These are phyloP conservation scores for Drosophila pullipes DNA, from an alignment of 2,888 invertebrate species.

Conservation along the genomic window DNA sequence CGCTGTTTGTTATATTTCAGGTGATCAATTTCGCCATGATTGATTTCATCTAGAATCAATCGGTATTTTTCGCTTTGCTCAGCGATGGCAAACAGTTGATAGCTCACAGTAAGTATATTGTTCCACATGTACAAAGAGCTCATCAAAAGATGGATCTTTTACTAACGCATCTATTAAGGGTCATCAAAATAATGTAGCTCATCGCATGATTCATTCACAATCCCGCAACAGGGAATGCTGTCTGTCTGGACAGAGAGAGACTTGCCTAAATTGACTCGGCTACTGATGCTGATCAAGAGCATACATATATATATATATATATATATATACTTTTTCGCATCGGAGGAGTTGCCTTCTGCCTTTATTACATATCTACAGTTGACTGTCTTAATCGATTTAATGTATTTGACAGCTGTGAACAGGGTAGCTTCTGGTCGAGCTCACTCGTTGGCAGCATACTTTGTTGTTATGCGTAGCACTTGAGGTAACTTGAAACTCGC, in stretches of 20 bases:
- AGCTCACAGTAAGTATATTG: no score
- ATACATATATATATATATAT: no score
- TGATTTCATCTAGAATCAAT: background rate
- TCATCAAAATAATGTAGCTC: no score
- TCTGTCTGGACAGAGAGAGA: background rate
- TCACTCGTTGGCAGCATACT: constrained; percentile 26
- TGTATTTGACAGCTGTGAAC: background rate
- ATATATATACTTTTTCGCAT: background rate
- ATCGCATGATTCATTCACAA: background rate
- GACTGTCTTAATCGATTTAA: background rate
- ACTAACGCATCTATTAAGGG: no score
- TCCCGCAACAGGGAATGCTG: no score
- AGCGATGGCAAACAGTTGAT: no score
- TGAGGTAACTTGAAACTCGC: constrained; percentile 74
- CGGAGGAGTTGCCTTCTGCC: background rate
- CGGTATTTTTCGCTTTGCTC: background rate
- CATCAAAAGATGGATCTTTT: background rate
- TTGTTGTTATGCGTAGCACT: constrained; percentile 56
- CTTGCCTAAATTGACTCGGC: background rate
- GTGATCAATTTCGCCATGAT: background rate
- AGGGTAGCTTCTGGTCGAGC: background rate
- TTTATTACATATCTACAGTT: background rate
- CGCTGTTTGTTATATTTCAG: background rate
- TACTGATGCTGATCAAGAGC: background rate
- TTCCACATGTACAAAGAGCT: no score